phyloP scores from a whole-genome alignment of 1,140 invertebrate species.

The Drosophila pachea region DNA sequence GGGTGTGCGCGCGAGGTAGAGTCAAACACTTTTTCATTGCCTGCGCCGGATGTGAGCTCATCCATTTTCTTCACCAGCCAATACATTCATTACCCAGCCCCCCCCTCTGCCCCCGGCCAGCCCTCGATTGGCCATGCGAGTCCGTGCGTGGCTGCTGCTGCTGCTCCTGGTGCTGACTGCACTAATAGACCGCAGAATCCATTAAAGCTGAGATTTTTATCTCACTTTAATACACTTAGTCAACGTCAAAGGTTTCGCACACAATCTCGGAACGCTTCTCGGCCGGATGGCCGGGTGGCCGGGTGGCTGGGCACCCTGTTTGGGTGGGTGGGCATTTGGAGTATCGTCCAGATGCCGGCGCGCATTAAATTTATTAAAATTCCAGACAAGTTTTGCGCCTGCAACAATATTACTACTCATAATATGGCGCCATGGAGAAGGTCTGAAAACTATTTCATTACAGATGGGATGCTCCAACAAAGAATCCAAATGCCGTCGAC shows the following conservation, averaged over 20 bases:
- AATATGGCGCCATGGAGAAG: slow-evolving; percentile 62
- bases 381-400: slow-evolving; percentile 70
- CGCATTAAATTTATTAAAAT: slow-evolving; percentile 76
- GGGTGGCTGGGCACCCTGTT: no score
- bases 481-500: slow-evolving; percentile 90
- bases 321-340: background rate
- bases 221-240: slow-evolving; percentile 76
- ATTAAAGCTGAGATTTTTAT: slow-evolving; percentile 76
- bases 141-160: slow-evolving; percentile 14
- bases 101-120: background rate
- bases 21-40: slow-evolving; percentile 51
- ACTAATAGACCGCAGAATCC: slow-evolving; percentile 76
- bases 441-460: slow-evolving; percentile 74
- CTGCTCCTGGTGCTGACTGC: slow-evolving; percentile 34
- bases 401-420: slow-evolving; percentile 76
- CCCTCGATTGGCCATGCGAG: slow-evolving; percentile 15
- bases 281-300: background rate
- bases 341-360: slow-evolving; percentile 12
- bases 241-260: slow-evolving; percentile 69
- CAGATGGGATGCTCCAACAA: slow-evolving; percentile 87
- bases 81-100: slow-evolving; percentile 69
- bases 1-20: no score
- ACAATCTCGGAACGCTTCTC: slow-evolving; percentile 11
- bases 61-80: slow-evolving; percentile 66
- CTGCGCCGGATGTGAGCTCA: slow-evolving; percentile 63